Evolutionary conservation across 2,113 vertebrate genomes (phyloP), one percentile per base, ranked within the genome.

Genomic region (Megaleporinus macrocephalus): DNA sequence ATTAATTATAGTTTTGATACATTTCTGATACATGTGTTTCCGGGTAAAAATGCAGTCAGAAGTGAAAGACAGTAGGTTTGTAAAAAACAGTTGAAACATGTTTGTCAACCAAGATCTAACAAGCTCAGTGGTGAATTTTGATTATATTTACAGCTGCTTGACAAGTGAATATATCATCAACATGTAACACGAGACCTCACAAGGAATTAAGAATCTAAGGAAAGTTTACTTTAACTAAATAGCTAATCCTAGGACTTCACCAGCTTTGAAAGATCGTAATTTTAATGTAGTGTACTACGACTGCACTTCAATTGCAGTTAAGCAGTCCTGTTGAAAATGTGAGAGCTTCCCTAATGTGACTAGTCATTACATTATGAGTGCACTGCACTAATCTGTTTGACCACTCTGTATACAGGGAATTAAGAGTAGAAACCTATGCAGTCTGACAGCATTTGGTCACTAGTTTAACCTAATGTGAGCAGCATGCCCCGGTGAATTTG

Each of bases 391-490:
- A 68, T 61, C n/a, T n/a, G 10, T 30, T 59, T 84, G 57, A 74
- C 36, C 11, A 4, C n/a, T 66, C 44, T 24, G 20, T 73, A 51
- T 5, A 27, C 49, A 68, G 36, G 22, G 57, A 77, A 83, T 55
- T 55, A 77, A 57, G 24, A 63, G 26, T 18, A 15, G 5, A 27
- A 55, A 57, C 51, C 78, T 74, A 79, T 59, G 36, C 41, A 74
- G 14, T 20, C 29, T 53, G 62, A 75, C 72, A 33, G 36, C 53
- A 41, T 69, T 59, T 26, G 51, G 20, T 70, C 36, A 55, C 24
- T 47, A 22, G 26, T 81, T 81, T 79, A 36, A 59, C 47, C 49
- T 75, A 20, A 29, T 26, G 26, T 36, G 77, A 61, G 66, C 15
- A 16, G 15, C 18, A 20, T 24, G 27, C 12, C 5, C 61, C 26